A percentile compares a stretch with the other conserved stretches of the same genome.
Evolutionary conservation across 2,113 vertebrate genomes (phyloP).

Genomic region (Boleophthalmus pectinirostris): DNA sequence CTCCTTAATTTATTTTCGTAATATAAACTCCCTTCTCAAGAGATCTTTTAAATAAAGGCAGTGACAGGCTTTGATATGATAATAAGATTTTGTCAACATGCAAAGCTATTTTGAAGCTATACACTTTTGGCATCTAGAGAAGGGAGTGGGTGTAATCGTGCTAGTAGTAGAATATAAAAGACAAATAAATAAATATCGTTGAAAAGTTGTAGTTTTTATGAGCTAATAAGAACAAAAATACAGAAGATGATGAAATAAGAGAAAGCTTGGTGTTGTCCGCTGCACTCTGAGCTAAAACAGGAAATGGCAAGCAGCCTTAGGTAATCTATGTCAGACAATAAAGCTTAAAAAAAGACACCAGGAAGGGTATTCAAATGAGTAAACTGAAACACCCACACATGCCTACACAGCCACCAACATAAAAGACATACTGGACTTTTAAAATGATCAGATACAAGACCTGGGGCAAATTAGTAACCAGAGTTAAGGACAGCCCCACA

Average conservation of each 20-base stretch:
- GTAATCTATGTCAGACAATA: slow-evolving; percentile 15
- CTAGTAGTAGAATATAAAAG: slow-evolving; percentile 3
- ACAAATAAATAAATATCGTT: neutral
- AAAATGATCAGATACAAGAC: slow-evolving; percentile 46
- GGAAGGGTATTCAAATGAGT: slow-evolving; percentile 11
- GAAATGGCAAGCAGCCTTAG: slow-evolving; percentile 10
- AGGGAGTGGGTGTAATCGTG: slow-evolving; percentile 46
- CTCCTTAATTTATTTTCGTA: slow-evolving; percentile 15
- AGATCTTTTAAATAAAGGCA: neutral
- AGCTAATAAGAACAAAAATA: neutral
- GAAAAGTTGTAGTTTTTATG: neutral
- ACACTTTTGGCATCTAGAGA: slow-evolving; percentile 24
- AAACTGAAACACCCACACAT: neutral
- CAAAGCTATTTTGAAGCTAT: slow-evolving; percentile 37
- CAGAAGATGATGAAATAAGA: neutral
- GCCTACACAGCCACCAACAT: slow-evolving; percentile 14
- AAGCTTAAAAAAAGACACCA: slow-evolving; percentile 16
- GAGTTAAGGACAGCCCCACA: slow-evolving; percentile 44
- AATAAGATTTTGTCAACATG: neutral
- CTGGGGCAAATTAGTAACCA: slow-evolving; percentile 31
- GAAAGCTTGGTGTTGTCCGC: slow-evolving; percentile 37
- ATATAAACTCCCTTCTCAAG: slow-evolving; percentile 35
- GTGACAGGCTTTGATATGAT: slow-evolving; percentile 3
- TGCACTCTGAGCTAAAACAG: neutral
- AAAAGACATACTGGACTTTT: slow-evolving; percentile 40